Base-by-base conservation (phyloP, 2,888 invertebrate genomes). In the Lasioglossum villosulum region DNA sequence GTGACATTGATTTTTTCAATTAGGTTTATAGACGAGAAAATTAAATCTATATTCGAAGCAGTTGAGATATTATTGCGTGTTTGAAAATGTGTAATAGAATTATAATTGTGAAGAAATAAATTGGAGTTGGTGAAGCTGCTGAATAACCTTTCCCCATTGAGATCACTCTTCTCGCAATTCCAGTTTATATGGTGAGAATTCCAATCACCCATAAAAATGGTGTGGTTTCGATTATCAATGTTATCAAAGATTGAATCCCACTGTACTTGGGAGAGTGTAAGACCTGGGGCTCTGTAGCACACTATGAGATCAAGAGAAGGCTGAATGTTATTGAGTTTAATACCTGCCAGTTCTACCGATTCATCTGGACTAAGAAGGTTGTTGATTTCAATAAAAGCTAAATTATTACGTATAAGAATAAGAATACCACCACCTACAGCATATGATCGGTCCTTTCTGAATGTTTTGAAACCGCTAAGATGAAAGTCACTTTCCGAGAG, bases 131-230 rank as follows among this genome's bases (percentile, higher is more conserved):
- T 48, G 45, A 6, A 48, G 48, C 19, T 48, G 6, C 2, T 6
- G 19, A 48, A 1, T 48, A 48, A 48, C 19, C 48, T 48, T 19
- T 6, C 48, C 1, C 48, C 48, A 48, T 48, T 19, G 48, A 42
- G 42, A 42, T 42, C 14, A 45, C 45, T 45, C 4, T 45, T 1
- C 16, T 45, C 16, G 4, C 48, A 48, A 48, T 48, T 48, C 19
- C 19, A 48, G 16, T 48, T 19, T 19, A 2, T 48, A 19, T n/a
- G 56, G 10, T 56, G 72, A 1, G 72, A 56, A 23, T 78, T 78
- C 23, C 63, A 78, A 30, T 78, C 72, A 1, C 78, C 73, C 16
- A 78, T 63, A 42, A 78, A 45, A 30, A 78, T 42, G 4, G 34
- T 30, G 16, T 30, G 4, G 19, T 8, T 2, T 23, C 45, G 59